Percentiles rank a stretch among this genome's conserved stretches.
These are phyloP conservation scores for Capitulum mitella DNA, from an alignment of 2,888 invertebrate genomes.

Conservation along the genomic window DNA sequence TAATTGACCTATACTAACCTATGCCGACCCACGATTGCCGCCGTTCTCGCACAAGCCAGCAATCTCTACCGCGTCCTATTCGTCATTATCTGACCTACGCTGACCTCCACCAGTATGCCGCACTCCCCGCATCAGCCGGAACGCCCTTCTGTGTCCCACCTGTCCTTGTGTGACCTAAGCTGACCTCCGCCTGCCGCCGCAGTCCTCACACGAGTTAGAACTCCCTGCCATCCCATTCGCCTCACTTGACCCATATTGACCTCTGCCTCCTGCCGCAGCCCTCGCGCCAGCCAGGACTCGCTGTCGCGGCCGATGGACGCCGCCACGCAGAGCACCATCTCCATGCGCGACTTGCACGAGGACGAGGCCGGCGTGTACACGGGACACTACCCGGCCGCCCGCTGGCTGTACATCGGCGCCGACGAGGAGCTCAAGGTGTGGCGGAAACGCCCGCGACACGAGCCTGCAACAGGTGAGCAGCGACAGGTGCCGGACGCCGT, in stretches of 20 bases:
- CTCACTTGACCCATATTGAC: conserved; percentile 35
- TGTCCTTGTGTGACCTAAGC: too few species aligned
- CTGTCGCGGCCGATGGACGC: conserved; percentile 34
- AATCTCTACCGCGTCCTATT: too few species aligned
- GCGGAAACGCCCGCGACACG: neutral
- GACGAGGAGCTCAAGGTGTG: conserved; percentile 56
- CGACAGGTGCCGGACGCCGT: neutral
- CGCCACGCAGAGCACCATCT: conserved; percentile 36
- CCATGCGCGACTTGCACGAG: conserved; percentile 34
- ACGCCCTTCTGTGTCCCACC: too few species aligned
- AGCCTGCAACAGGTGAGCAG: neutral
- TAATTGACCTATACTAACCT: too few species aligned
- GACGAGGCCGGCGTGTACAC: conserved; percentile 56
- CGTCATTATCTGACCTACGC: too few species aligned
- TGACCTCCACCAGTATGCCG: too few species aligned
- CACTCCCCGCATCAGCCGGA: too few species aligned
- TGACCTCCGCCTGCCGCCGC: too few species aligned
- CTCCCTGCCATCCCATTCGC: too few species aligned
- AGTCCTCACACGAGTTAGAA: too few species aligned
- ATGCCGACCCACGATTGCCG: too few species aligned
- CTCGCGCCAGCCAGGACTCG: conserved; percentile 34
- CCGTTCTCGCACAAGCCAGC: too few species aligned
- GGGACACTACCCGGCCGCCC: conserved; percentile 62
- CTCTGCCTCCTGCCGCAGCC: conserved; percentile 30
- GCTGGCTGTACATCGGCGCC: conserved; percentile 70